Base-by-base conservation (phyloP, 2,797 vertebrate species). In the Myotis planiceps region DNA sequence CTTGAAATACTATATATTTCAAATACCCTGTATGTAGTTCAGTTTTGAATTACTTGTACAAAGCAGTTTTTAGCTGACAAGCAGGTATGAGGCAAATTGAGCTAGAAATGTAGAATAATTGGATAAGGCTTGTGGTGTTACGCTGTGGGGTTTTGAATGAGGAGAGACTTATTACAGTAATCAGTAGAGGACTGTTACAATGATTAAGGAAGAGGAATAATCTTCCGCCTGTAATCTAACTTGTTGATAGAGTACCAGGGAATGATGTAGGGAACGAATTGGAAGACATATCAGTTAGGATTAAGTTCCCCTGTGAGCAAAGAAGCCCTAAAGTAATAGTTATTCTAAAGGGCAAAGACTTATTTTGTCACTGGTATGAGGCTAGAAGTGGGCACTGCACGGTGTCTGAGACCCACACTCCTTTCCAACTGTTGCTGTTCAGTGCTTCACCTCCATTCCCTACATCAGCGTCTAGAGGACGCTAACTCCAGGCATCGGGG, bases 1-100 rank as follows among this genome's bases (percentile, higher is more conserved):
- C n/a, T 88, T 92, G 29, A 81, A 60, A 32, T 86, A 75, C 15
- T 65, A 16, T n/a, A 63, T 25, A 76, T 92, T 92, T 90, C 42
- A 74, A 53, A 83, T 94, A 47, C 15, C 29, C 34, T 53, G 6
- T 71, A 18, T 89, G 37, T 18, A 83, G 16, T 90, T 83, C 47
- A 89, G 6, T 76, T 92, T 90, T 82, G 6, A 72, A 25, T 86
- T 81, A 74, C 21, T 86, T 60, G 13, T 45, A 55, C 39, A 74
- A 66, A 82, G n/a, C 6, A 29, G 9, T 87, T 92, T 86, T 60
- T 37, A 47, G 65, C 51, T 83, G 27, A 51, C 71, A 68, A 79
- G 2, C 39, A 68, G 39, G 16, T 23, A 0, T 18, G 21, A 93
- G 58, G 72, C 58, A 87, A 65, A 47, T 34, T 5, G 32, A 5